Evolutionary conservation across 2,797 vertebrate species (phyloP), one percentile per base, ranked within the genome.

Genomic region (Uromys caudimaculatus): DNA sequence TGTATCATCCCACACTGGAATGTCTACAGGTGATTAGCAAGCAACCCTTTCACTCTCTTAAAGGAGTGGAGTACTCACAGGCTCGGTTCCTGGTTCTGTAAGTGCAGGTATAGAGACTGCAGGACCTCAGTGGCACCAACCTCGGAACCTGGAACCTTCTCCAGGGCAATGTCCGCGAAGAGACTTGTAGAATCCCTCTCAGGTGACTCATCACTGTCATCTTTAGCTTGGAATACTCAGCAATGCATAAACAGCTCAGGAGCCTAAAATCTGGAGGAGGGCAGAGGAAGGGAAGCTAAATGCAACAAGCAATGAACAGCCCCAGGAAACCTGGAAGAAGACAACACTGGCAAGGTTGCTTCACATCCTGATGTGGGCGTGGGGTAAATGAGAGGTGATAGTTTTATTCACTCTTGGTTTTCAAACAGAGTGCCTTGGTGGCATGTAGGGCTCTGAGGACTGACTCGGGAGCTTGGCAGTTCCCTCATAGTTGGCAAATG

Each of bases 21-120:
- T 78, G 69, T 4, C 27, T 6, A 12, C 38, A 85, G 54, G 88
- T 17, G 17, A 17, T 17, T 32, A 85, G 79, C 50, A 52, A 38
- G 0, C 27, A 41, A 86, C 32, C 23, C 17, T 32, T 75, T 76
- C 35, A 1, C 62, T 73, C 16, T 47, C 64, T 87, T 35, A 44
- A 58, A 67, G 69, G 67, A 60, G 32, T 44, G 0, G 17, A 24
- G 35, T 96, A 97, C 97, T 98, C 94, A 98, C 97, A 75, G 92
- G 90, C 58, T 95, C 89, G 94, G 88, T 97, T 97, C 89, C 90
- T 69, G 86, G 92, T 95, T 95, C 86, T 97, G 78, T 95, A 98
- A 3, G 97, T 96, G 90, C 96, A 97, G n/a, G 94, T 96, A 44
- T 95, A 97, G 32, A 98, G 97, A 88, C 96, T 97, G 90, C 96